Base-by-base conservation (phyloP, 2,888 invertebrate species). In the Drosophila sordidapex region DNA sequence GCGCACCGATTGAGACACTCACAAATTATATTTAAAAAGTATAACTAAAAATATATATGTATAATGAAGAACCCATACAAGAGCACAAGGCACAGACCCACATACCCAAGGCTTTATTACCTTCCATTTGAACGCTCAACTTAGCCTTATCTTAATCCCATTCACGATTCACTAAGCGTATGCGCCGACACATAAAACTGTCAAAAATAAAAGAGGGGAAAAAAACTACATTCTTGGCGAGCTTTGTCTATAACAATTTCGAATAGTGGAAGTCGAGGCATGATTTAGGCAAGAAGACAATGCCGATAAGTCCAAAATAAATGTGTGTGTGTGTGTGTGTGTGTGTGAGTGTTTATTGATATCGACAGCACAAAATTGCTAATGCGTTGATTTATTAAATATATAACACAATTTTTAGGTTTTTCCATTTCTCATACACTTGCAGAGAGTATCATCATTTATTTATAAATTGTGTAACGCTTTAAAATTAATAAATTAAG, bases 91-190 rank as follows among this genome's bases (percentile, higher is more conserved):
- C 56, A 43, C 13, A 79, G 71, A 70, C 76, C 65, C 29, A 67
- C 53, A 72, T 58, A 72, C 53, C 62, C 36, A 57, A 66, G 71
- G 89, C 89, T 85, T 87, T 85, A 87, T 82, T 81, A 86, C 86
- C 89, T 80, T 74, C 54, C 65, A 61, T 67, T 53, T 52, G 72
- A 53, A 57, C 59, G 31, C 71, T 73, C 63, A 89, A 88, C 81
- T 83, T 83, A 77, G 82, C 58, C 81, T 90, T 88, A 88, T 90
- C 88, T 88, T 90, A 88, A 88, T 88, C 88, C 90, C 83, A 87
- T 77, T 80, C 79, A 85, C 88, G 79, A 87, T 79, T 82, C 80
- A 82, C 88, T 83, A 90, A 83, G 85, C 83, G 76, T 86, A 81
- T 79, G 83, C 77, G 83, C 56, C 73, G 70, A 75, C 81, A 76